phyloP scores from a whole-genome alignment of 2,113 vertebrate species.

The Pionites leucogaster region DNA sequence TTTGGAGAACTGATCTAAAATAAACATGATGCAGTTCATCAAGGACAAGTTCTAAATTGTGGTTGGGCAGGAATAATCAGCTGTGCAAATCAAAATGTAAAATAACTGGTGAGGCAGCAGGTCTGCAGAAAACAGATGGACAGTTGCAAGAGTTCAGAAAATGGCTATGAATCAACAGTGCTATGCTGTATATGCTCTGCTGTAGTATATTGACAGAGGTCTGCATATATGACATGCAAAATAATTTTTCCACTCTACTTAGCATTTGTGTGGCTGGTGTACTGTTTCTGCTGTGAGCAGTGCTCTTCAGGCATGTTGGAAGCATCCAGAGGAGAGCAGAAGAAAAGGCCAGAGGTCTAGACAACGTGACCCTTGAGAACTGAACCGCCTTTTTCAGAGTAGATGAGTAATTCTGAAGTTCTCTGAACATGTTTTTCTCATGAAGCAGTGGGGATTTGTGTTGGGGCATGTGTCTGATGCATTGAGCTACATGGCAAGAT shows the following conservation, averaged over 20 bases:
- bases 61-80: slow-evolving; percentile 31
- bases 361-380: neutral
- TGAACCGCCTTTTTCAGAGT: neutral
- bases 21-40: slow-evolving; percentile 26
- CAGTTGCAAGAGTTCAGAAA: slow-evolving; percentile 22
- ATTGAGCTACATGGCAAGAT: neutral
- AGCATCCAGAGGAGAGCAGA: neutral
- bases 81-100: slow-evolving; percentile 46
- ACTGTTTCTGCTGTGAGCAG: neutral
- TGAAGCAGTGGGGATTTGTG: neutral
- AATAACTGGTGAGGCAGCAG: slow-evolving; percentile 27
- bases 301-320: accelerated
- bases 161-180: slow-evolving; percentile 6
- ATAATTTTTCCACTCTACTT: slow-evolving; percentile 4
- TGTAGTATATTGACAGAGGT: neutral
- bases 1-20: slow-evolving; percentile 35
- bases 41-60: slow-evolving; percentile 17
- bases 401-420: neutral
- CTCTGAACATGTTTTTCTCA: neutral
- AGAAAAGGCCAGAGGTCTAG: neutral
- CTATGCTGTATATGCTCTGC: neutral
- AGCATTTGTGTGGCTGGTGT: neutral
- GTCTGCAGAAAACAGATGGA: slow-evolving; percentile 30
- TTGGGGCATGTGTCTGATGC: neutral
- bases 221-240: neutral